Evolutionary conservation across 2,888 invertebrate genomes (phyloP).

Genomic region (Diaprepes abbreviatus): DNA sequence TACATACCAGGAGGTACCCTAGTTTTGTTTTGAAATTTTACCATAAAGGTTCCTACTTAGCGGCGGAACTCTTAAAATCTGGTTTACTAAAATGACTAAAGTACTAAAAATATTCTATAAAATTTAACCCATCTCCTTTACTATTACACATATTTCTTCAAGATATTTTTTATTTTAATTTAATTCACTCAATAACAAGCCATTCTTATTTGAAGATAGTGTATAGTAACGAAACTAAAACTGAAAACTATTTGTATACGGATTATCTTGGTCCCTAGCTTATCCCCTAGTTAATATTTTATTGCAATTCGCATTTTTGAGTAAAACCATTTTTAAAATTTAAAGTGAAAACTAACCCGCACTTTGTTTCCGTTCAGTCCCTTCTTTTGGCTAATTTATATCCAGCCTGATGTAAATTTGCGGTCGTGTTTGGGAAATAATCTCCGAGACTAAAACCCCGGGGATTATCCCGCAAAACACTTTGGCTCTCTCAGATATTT

Average conservation of each 20-base stretch:
- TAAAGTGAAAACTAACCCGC: constrained; percentile 37
- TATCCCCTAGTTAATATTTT: constrained; percentile 24
- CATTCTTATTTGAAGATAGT: background rate
- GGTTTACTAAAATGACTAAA: too few relatives aligned
- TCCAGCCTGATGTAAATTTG: constrained; percentile 44
- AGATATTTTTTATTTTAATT: too few relatives aligned
- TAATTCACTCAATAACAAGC: background rate
- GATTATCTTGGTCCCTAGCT: background rate
- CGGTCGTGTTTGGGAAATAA: constrained; percentile 44
- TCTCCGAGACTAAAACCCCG: constrained; percentile 39
- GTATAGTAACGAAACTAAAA: background rate
- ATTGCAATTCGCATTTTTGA: constrained; percentile 18
- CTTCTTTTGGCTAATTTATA: constrained; percentile 45
- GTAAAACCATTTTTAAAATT: constrained; percentile 43
- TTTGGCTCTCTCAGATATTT: constrained; percentile 35
- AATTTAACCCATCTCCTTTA: too few relatives aligned
- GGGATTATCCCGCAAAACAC: constrained; percentile 41
- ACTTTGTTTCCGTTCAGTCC: constrained; percentile 38
- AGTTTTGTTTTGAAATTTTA: too few relatives aligned
- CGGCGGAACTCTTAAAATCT: too few relatives aligned
- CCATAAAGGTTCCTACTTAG: too few relatives aligned
- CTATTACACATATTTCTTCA: too few relatives aligned
- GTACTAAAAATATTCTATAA: too few relatives aligned
- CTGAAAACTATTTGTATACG: background rate
- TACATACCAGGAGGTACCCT: too few relatives aligned